phyloP scores from a whole-genome alignment of 2,797 vertebrate genomes.

The Anas bernieri region DNA sequence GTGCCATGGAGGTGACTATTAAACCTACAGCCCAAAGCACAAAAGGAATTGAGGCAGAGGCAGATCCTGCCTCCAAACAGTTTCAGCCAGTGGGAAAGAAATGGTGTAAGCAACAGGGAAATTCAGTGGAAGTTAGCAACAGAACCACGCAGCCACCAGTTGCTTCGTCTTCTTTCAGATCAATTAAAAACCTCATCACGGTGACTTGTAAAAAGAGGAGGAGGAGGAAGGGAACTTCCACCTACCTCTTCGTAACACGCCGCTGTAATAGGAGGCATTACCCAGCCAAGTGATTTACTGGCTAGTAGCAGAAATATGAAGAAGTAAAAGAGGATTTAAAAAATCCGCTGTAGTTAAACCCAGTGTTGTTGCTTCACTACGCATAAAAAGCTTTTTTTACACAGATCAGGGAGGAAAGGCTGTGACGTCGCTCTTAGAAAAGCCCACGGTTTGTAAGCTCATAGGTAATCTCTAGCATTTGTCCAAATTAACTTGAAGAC shows the following conservation, averaged over 20 bases:
- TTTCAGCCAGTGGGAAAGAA: background rate
- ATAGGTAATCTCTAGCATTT: background rate
- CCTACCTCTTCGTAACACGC: fast-evolving
- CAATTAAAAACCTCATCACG: background rate
- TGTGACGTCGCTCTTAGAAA: background rate
- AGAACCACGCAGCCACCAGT: background rate
- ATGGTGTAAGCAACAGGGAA: fast-evolving
- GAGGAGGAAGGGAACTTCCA: background rate
- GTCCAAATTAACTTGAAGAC: background rate
- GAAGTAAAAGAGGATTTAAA: background rate
- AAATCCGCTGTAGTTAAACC: background rate
- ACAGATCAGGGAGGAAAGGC: background rate
- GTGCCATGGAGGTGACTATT: background rate
- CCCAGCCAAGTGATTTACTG: background rate
- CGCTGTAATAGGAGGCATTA: background rate
- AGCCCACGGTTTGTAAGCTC: background rate
- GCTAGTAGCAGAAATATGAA: fast-evolving
- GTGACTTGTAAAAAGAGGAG: background rate
- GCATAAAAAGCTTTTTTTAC: background rate
- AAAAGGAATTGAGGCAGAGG: background rate
- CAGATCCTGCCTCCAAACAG: background rate
- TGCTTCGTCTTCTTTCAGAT: background rate
- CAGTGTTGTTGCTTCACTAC: background rate
- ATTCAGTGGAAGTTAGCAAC: background rate
- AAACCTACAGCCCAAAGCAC: background rate